These are phyloP conservation scores for Coronaproctus castanopsis DNA, from an alignment of 2,888 invertebrate genomes.

Conservation along the genomic window DNA sequence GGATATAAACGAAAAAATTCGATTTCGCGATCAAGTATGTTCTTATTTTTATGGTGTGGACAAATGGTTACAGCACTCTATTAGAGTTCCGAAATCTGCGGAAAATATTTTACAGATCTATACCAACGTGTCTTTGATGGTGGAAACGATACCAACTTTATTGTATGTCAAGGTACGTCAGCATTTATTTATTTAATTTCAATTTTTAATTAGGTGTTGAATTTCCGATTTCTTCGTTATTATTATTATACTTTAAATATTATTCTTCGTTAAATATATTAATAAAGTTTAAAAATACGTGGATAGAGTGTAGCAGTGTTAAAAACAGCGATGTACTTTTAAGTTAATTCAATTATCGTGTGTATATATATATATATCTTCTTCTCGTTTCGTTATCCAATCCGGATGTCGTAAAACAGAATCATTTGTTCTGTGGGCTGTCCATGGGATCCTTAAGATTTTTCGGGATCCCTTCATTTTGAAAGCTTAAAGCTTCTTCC, in stretches of 20 bases:
- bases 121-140: constrained; percentile 20
- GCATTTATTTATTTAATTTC: neutral
- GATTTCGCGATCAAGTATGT: constrained; percentile 19
- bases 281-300: no score
- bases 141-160: constrained; percentile 21
- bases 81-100: constrained; percentile 18
- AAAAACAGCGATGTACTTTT: no score
- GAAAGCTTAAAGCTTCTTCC: no score
- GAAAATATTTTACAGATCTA: constrained; percentile 20
- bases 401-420: no score
- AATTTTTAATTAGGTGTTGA: neutral
- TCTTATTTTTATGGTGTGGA: constrained; percentile 21
- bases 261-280: no score
- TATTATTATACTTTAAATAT: constrained; percentile 1
- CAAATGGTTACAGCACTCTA: constrained; percentile 19
- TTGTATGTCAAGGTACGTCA: constrained; percentile 22
- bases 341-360: neutral
- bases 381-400: no score
- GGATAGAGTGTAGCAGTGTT: no score
- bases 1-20: constrained; percentile 20
- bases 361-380: no score
- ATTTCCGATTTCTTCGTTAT: neutral
- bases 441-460: no score
- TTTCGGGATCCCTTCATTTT: no score
- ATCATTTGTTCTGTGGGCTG: no score